Evolutionary conservation across 2,113 vertebrate species (phyloP), one percentile per base, ranked within the genome.

Genomic region (Cygnus atratus): DNA sequence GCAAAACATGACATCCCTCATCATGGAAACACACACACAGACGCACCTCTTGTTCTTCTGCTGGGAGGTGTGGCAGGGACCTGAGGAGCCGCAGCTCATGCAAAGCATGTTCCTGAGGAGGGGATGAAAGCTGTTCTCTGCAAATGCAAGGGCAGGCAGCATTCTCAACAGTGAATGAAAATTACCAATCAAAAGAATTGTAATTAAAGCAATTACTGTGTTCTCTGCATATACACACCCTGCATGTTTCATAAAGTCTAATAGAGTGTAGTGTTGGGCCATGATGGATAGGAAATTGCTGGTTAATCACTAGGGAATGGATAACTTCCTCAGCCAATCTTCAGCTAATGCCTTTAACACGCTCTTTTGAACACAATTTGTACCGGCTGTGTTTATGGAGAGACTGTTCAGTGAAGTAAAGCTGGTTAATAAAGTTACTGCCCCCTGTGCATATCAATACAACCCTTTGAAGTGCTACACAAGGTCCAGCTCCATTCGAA

Each of bases 191-290:
- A 83, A 78, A 88, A 76, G 66, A 87, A 84, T 62, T 78, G 57
- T 59, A 92, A 87, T 88, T 94, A 96, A 95, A 92, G 78, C 37
- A 90, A 93, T 94, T 94, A 90, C 41, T 2, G 0, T 82, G 66
- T 88, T 88, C 73, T 95, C 75, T 88, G 22, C 62, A n/a, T 44
- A 63, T 61, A 78, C 37, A 58, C 20, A 46, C 44, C 31, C 52
- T 71, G 73, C 3, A 1, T 39, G 63, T 76, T 93, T 91, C 91
- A 68, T 41, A 41, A 75, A 75, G 66, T 19, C 87, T 81, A 87
- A 88, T 21, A 37, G 52, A 70, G 76, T 24, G 39, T 25, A 39
- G 68, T 41, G 44, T 52, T 41, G 46, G 58, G 71, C 61, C 28
- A 35, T 77, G 81, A 92, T 71, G 78, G 67, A 41, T 74, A 61